Evolutionary conservation across 2,113 vertebrate genomes (phyloP).

Genomic region (Capreolus pygargus): DNA sequence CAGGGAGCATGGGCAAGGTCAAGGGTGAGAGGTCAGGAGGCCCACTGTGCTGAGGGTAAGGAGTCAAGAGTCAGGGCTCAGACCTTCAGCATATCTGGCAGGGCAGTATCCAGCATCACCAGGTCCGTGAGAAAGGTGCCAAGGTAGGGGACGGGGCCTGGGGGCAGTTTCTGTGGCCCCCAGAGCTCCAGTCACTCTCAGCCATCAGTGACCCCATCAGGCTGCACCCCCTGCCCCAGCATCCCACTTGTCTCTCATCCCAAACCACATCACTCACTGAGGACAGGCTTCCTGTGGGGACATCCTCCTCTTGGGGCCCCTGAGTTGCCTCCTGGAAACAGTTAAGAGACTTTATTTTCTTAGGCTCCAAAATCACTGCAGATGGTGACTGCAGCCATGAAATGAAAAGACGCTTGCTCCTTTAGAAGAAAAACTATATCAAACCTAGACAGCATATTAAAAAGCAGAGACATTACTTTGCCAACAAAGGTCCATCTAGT

Average conservation of each 20-base stretch:
- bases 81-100: constrained; percentile 87
- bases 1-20: not conserved
- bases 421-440: not conserved
- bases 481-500: not conserved
- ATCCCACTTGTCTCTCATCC: not conserved
- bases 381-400: not conserved
- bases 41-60: not conserved
- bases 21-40: not conserved
- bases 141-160: constrained; percentile 88
- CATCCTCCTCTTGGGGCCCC: not conserved
- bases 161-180: constrained; percentile 72
- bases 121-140: constrained; percentile 92
- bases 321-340: constrained; percentile 19
- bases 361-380: not conserved
- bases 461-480: not conserved
- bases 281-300: not conserved
- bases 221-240: not conserved
- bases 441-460: not conserved
- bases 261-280: constrained; percentile 1
- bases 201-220: not conserved
- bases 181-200: not conserved
- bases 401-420: not conserved
- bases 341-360: not conserved
- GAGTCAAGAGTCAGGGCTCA: constrained; percentile 53
- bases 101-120: constrained; percentile 92